phyloP scores from a whole-genome alignment of 2,113 vertebrate genomes.

The Sporophila hypoxantha region DNA sequence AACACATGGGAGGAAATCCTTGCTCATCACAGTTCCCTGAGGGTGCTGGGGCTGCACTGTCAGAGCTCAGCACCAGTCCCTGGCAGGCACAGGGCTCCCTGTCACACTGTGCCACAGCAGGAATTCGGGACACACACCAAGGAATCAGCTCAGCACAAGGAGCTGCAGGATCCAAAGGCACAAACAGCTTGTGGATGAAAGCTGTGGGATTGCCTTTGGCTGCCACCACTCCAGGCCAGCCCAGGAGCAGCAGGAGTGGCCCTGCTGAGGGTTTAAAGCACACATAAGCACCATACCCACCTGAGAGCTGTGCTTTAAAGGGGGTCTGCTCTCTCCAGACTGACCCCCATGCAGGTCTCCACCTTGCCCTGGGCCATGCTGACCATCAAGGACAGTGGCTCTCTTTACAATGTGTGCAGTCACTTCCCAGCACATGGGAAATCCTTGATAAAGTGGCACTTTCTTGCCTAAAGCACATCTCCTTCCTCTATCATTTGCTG shows the following conservation, averaged over 20 bases:
- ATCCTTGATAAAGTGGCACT: neutral
- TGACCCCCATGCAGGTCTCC: neutral
- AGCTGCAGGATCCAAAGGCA: neutral
- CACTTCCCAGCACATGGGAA: neutral
- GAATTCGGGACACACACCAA: rapidly evolving
- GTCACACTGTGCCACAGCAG: neutral
- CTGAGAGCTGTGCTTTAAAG: neutral
- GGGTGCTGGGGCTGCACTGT: neutral
- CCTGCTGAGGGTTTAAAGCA: neutral
- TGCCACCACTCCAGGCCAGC: neutral
- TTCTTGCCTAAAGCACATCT: neutral
- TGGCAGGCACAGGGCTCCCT: neutral
- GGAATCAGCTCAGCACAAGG: neutral
- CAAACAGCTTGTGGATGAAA: neutral
- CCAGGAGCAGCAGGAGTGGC: neutral
- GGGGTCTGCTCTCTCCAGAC: neutral
- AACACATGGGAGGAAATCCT: neutral
- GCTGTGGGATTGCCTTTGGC: neutral
- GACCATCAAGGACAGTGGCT: neutral
- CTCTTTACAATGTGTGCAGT: rapidly evolving
- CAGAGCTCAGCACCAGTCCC: neutral
- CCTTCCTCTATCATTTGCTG: neutral
- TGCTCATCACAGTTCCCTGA: neutral
- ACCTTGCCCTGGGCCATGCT: neutral
- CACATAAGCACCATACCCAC: neutral